phyloP scores from a whole-genome alignment of 1,140 invertebrate genomes.

The Gonioctena quinquepunctata region DNA sequence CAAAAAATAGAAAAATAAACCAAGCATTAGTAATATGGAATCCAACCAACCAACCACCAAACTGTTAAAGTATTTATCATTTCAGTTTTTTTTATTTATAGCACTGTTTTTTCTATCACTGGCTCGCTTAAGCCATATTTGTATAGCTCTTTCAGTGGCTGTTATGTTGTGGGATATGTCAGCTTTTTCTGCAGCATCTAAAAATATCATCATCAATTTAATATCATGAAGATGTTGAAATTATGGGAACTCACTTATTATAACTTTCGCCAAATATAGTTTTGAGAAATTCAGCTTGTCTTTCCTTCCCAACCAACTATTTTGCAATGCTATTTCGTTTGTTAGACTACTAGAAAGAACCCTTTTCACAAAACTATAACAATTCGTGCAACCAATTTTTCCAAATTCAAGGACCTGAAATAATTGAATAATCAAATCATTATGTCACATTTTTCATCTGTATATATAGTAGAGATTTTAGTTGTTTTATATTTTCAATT shows the following conservation, averaged over 20 bases:
- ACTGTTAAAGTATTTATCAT: no score
- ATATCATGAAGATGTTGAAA: neutral
- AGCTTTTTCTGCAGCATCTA: no score
- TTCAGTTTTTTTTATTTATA: no score
- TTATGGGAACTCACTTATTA: neutral
- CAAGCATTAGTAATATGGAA: no score
- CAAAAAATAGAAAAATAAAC: no score
- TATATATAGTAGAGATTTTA: neutral
- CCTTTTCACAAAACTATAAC: neutral
- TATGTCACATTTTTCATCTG: neutral
- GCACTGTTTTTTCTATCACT: no score
- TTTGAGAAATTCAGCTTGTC: neutral
- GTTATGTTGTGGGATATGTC: no score
- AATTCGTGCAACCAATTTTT: neutral
- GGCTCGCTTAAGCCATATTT: no score
- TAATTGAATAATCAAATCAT: neutral
- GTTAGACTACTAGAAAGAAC: neutral
- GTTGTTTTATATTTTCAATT: no score
- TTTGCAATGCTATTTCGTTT: neutral
- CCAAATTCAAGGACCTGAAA: neutral
- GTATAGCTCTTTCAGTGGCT: no score
- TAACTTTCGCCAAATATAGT: neutral
- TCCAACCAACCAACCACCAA: no score
- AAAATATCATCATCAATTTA: no score
- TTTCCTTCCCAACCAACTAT: slow-evolving; percentile 1